Evolutionary conservation across 2,113 vertebrate genomes (phyloP).

Genomic region (Tursiops truncatus): DNA sequence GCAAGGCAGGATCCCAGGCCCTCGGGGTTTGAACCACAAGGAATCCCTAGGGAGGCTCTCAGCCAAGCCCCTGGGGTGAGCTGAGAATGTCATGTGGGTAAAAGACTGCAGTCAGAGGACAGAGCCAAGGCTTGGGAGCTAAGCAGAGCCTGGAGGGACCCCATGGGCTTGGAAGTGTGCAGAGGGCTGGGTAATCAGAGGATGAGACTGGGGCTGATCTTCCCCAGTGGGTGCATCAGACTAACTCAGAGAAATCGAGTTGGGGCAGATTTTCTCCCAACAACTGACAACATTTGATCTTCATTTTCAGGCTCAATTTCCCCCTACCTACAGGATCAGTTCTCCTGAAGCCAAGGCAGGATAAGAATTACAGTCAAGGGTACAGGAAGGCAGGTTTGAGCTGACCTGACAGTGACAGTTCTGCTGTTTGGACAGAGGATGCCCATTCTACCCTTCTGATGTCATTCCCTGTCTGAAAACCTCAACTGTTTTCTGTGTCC

Average conservation of each 20-base stretch:
- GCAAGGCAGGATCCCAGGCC: not conserved
- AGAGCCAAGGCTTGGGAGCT: not conserved
- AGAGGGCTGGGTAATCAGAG: not conserved
- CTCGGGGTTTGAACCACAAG: not conserved
- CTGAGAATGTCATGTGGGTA: too few species aligned
- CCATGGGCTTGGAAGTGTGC: accelerated
- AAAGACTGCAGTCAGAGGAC: too few species aligned
- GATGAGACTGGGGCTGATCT: not conserved
- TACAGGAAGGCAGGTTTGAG: accelerated
- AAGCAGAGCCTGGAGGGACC: too few species aligned
- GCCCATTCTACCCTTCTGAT: not conserved
- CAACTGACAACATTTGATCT: accelerated
- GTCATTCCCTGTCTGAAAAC: not conserved
- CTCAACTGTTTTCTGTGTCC: too few species aligned
- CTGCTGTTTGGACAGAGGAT: not conserved
- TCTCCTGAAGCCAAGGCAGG: not conserved
- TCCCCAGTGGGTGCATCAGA: not conserved
- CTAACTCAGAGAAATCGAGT: not conserved
- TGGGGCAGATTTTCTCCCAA: not conserved
- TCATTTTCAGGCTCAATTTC: not conserved
- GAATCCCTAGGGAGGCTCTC: not conserved
- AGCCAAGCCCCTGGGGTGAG: not conserved
- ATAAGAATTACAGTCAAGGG: not conserved
- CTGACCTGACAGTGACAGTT: accelerated
- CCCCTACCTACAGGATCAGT: accelerated